These are phyloP conservation scores for Lucilia cuprina DNA, from an alignment of 1,140 invertebrate genomes.

Conservation along the genomic window DNA sequence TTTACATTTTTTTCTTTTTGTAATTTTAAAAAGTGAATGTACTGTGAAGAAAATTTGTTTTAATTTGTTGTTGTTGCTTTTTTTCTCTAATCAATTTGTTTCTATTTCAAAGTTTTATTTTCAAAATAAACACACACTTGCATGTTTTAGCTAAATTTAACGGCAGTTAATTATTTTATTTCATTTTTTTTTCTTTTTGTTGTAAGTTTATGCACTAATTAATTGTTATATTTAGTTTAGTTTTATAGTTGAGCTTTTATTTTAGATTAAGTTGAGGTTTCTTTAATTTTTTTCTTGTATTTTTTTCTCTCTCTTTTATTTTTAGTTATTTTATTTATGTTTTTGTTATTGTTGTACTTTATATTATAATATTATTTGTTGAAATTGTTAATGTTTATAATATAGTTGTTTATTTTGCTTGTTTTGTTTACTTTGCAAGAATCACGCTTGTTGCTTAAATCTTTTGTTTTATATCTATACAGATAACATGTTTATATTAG, in stretches of 20 bases:
- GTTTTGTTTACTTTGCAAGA: conserved; percentile 6
- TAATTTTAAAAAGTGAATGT: neutral
- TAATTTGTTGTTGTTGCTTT: neutral
- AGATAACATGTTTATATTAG: neutral
- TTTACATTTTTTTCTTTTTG: neutral
- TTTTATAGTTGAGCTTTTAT: conserved; percentile 20
- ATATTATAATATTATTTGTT: neutral
- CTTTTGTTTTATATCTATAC: neutral
- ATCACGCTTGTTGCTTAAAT: conserved; percentile 29
- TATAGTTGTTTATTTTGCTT: neutral
- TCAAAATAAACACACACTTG: neutral
- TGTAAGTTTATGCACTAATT: conserved; percentile 36
- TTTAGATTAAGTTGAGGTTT: neutral
- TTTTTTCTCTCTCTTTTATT: neutral
- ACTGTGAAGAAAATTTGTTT: neutral
- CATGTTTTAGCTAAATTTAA: conserved; percentile 25
- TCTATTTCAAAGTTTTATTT: neutral
- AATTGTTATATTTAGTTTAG: conserved; percentile 34
- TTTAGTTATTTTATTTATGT: neutral
- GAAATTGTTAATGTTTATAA: neutral
- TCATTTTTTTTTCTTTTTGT: too few species aligned
- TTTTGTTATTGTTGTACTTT: neutral
- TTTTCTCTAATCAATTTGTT: neutral
- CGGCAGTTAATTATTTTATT: conserved; percentile 30
- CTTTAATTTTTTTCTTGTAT: neutral